phyloP scores from a whole-genome alignment of 2,888 invertebrate genomes.

The Ophion ventricosus region DNA sequence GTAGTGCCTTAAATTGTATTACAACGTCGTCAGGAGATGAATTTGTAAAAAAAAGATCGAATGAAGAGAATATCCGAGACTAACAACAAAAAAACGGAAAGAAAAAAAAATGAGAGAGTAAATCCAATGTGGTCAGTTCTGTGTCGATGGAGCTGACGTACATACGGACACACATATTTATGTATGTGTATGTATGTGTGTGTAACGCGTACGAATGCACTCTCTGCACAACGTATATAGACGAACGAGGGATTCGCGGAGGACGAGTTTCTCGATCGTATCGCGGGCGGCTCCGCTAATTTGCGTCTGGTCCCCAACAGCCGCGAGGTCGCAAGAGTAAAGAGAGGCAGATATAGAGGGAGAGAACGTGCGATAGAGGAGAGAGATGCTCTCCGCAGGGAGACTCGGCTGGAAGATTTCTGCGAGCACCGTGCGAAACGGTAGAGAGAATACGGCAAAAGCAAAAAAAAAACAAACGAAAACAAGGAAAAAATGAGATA shows the following conservation, averaged over 20 bases:
- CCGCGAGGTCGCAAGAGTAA: conserved; percentile 34
- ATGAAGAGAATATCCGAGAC: background rate
- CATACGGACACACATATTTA: background rate
- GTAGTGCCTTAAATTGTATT: conserved; percentile 61
- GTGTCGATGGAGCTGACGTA: conserved; percentile 2
- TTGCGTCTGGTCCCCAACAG: conserved; percentile 68
- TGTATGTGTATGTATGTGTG: conserved; percentile 27
- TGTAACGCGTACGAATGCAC: background rate
- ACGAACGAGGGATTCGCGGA: conserved; percentile 48
- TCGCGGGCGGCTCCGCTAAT: conserved; percentile 68
- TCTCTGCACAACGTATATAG: conserved; percentile 3
- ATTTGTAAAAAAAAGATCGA: conserved; percentile 21
- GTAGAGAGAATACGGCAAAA: conserved; percentile 46
- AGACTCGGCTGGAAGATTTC: conserved; percentile 33
- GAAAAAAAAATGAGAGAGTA: conserved; percentile 31
- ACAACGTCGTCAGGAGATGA: conserved; percentile 57
- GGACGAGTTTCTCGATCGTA: conserved; percentile 68
- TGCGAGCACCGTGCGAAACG: conserved; percentile 37
- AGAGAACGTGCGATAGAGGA: background rate
- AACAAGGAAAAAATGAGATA: conserved; percentile 26
- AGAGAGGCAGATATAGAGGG: conserved; percentile 18
- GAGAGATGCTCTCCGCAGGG: conserved; percentile 15
- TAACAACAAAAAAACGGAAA: conserved; percentile 29
- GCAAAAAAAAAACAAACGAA: background rate
- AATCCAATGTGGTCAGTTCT: conserved; percentile 44